Conservation (phyloP, 2,888 invertebrate species). For the Ichneumoninae sp. region DNA sequence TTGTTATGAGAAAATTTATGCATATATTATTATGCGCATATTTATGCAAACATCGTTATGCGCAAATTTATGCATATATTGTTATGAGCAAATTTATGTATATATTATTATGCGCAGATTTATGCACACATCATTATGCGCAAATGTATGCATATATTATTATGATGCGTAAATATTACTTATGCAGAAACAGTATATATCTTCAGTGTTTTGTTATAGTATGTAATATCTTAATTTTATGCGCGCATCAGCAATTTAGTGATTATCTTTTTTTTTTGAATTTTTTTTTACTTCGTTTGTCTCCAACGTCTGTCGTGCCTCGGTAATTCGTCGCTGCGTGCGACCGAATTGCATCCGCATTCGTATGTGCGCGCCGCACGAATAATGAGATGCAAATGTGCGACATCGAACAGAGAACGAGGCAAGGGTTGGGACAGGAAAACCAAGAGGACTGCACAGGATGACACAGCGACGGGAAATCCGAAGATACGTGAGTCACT, state of each 20-base stretch:
- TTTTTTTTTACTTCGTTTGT: background rate
- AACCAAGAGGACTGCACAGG: constrained; percentile 9
- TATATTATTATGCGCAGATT: background rate
- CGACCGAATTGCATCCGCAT: constrained; percentile 1
- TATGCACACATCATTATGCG: background rate
- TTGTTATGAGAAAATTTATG: too few species aligned
- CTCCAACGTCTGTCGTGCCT: background rate
- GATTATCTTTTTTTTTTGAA: background rate
- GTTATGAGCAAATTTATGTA: too few species aligned
- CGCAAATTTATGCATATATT: too few species aligned
- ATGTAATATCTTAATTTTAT: too few species aligned
- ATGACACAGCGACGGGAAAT: constrained; percentile 34
- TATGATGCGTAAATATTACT: background rate
- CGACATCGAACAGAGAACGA: background rate
- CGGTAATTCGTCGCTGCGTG: background rate
- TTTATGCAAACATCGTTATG: too few species aligned
- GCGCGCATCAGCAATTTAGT: background rate
- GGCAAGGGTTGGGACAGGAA: constrained; percentile 10
- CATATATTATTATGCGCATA: too few species aligned
- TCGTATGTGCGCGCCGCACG: constrained; percentile 4
- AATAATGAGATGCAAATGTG: constrained; percentile 15
- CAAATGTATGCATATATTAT: background rate
- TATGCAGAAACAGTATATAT: too few species aligned
- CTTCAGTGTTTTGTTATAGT: too few species aligned
- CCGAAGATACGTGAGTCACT: constrained; percentile 24